These are phyloP conservation scores for Megastigmus dorsalis DNA, from an alignment of 2,888 invertebrate genomes.

Conservation along the genomic window DNA sequence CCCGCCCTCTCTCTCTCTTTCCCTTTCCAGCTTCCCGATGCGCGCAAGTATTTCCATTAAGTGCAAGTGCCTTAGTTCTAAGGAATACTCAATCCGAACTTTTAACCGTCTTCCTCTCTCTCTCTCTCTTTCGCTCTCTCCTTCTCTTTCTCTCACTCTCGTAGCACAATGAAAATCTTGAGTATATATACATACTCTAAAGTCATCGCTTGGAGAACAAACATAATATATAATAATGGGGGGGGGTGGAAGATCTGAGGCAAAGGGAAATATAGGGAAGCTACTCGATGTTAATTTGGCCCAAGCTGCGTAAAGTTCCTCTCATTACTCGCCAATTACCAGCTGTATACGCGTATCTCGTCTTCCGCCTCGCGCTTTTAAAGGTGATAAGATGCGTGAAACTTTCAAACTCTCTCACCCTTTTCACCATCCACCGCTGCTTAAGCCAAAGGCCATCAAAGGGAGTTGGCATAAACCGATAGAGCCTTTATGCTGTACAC, in stretches of 20 bases:
- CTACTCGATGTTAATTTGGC: not conserved
- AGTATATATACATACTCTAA: not conserved
- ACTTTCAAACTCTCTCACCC: slow-evolving; percentile 27
- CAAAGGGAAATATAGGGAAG: not conserved
- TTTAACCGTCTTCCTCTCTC: slow-evolving; percentile 44
- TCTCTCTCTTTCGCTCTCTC: slow-evolving; percentile 26
- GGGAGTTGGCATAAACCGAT: slow-evolving; percentile 23
- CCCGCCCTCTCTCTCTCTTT: too few relatives aligned
- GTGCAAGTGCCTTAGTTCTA: slow-evolving; percentile 42
- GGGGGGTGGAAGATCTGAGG: not conserved
- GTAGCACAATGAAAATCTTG: not conserved
- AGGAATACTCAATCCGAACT: slow-evolving; percentile 52
- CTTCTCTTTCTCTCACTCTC: not conserved
- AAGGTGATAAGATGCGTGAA: slow-evolving; percentile 10
- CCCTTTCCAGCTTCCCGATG: slow-evolving; percentile 22
- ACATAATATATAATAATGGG: too few relatives aligned
- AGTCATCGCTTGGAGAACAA: not conserved
- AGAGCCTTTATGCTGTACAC: slow-evolving; percentile 7
- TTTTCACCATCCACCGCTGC: too few relatives aligned
- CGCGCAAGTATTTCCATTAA: slow-evolving; percentile 52
- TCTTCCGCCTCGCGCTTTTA: slow-evolving; percentile 1
- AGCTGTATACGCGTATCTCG: slow-evolving; percentile 5
- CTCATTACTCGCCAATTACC: slow-evolving; percentile 29
- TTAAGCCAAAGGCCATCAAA: slow-evolving; percentile 14
- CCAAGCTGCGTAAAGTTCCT: slow-evolving; percentile 8